Base-by-base conservation (phyloP, 2,797 vertebrate genomes). In the Myripristis jacobus region DNA sequence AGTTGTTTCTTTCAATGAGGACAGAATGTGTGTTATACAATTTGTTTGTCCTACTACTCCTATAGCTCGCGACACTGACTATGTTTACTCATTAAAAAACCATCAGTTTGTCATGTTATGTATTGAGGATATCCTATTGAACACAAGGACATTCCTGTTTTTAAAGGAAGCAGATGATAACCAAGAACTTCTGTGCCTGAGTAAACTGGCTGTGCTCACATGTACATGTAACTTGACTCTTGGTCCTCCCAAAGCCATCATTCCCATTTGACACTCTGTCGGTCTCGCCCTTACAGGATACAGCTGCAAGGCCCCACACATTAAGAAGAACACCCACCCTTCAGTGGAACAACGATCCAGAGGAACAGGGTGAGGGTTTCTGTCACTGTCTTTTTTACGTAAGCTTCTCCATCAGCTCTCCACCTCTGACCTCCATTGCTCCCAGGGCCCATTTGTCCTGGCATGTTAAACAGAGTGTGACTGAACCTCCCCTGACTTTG, bases 221-320 rank as follows among this genome's bases (percentile, higher is more conserved):
- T 50, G 56, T 31, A 34, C n/a, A n/a, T 34, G 25, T 31, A 55
- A 12, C 43, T 27, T 25, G 43, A 47, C 18, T 44, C 29, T 6
- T 22, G 9, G 19, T 60, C 1, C 31, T 1, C 51, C n/a, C 51
- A 13, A 34, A 10, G n/a, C 31, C 11, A 68, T 54, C 36, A 24
- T 29, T 47, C 38, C n/a, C 51, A 41, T 25, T 31, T 55, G 58
- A 51, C 74, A 57, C 53, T 27, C 41, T 47, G 38, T 56, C 71
- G 75, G 43, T 68, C 46, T 86, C 83, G 69, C 62, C 77, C 59
- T 82, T 81, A 53, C 90, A 98, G 97, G 94, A 95, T 84, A 94
- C 93, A 85, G 92, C 94, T 84, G 95, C 96, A 44, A 93, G 96
- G 74, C 96, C 96, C 59, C 97, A 99, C 67, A 87, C 91, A 44